Conservation (phyloP, 2,797 vertebrate genomes). For the Coregonus ussuriensis region DNA sequence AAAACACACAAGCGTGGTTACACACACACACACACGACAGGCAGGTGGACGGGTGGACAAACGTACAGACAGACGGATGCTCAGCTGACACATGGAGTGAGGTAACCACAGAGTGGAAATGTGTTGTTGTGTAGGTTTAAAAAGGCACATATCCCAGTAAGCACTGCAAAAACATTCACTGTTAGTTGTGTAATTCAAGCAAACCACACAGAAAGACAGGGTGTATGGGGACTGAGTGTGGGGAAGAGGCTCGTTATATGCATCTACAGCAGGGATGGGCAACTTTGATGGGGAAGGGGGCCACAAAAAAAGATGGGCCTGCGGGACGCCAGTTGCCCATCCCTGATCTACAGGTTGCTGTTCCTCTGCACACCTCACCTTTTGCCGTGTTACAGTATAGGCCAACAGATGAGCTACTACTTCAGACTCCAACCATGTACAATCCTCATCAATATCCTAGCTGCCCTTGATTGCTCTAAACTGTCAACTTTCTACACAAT, state of each 20-base stretch:
- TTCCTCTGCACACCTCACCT: no score
- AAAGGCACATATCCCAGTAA: constrained; percentile 46
- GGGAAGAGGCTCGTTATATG: neutral
- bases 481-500: neutral
- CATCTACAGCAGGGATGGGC: neutral
- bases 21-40: constrained; percentile 60
- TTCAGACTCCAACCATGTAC: no score
- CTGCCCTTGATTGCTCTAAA: no score
- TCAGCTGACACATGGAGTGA: neutral
- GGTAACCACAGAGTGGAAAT: neutral
- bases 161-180: constrained; percentile 30
- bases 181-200: constrained; percentile 53
- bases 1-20: constrained; percentile 80
- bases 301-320: no score
- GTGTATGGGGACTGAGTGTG: constrained; percentile 20
- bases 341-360: no score
- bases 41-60: constrained; percentile 57
- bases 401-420: no score
- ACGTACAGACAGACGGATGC: constrained; percentile 13
- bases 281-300: no score
- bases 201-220: constrained; percentile 45
- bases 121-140: constrained; percentile 38
- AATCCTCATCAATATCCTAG: no score
- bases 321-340: neutral
- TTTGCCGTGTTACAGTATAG: no score